phyloP scores from a whole-genome alignment of 2,113 vertebrate species.

The Aix galericulata region DNA sequence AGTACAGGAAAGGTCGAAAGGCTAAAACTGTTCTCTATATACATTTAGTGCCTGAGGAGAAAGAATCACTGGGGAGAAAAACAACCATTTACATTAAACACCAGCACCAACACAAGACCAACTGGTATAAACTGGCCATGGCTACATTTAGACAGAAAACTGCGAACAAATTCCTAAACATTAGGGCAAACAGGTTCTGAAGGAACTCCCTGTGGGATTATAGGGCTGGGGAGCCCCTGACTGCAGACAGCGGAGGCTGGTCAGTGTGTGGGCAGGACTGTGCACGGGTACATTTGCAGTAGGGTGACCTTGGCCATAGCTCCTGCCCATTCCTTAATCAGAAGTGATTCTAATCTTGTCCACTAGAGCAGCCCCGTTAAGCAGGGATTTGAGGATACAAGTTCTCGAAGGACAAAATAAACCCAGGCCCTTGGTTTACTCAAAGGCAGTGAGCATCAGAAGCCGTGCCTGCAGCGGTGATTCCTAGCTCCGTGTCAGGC shows the following conservation, averaged over 20 bases:
- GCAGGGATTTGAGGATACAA: not conserved
- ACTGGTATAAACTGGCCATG: not conserved
- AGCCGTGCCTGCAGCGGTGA: not conserved
- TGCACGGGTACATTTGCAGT: not conserved
- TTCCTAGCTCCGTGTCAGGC: not conserved
- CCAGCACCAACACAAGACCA: not conserved
- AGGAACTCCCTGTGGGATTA: not conserved
- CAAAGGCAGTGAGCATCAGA: not conserved
- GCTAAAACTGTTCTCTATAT: not conserved
- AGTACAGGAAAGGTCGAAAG: not conserved
- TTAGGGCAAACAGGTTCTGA: not conserved
- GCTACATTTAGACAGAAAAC: not conserved
- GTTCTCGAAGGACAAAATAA: not conserved
- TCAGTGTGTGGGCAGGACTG: not conserved
- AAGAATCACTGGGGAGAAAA: not conserved
- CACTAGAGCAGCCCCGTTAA: not conserved
- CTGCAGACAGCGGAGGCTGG: not conserved
- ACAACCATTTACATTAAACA: not conserved
- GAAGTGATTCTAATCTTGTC: not conserved
- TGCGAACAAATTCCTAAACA: not conserved
- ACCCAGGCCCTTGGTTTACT: not conserved
- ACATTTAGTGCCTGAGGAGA: not conserved
- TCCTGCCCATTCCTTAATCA: not conserved
- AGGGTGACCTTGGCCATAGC: not conserved
- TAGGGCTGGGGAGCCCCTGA: not conserved